phyloP scores from a whole-genome alignment of 2,113 vertebrate species.

The Xenopus laevis region DNA sequence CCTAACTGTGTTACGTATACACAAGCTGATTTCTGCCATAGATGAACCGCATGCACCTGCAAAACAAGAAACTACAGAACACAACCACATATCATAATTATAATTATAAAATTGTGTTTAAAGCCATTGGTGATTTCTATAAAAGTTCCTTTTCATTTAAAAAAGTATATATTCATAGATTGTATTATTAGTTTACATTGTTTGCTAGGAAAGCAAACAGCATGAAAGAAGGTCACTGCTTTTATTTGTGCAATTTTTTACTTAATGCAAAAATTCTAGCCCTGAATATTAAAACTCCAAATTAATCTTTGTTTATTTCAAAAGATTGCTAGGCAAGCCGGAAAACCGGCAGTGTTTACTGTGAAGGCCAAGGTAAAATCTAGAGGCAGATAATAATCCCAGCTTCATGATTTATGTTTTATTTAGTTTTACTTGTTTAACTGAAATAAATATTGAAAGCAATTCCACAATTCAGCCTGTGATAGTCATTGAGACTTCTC shows the following conservation, averaged over 20 bases:
- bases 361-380: conserved; percentile 13
- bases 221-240: background rate
- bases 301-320: conserved; percentile 40
- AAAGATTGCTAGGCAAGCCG: background rate
- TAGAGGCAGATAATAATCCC: conserved; percentile 27
- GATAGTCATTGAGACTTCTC: conserved; percentile 23
- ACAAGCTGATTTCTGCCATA: too few species aligned
- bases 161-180: too few species aligned
- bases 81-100: too few species aligned
- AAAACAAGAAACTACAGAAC: too few species aligned
- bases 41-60: too few species aligned
- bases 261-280: too few species aligned
- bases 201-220: background rate
- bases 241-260: background rate
- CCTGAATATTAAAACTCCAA: background rate
- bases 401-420: conserved; percentile 28
- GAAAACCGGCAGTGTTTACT: conserved; percentile 15
- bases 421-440: conserved; percentile 29
- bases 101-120: too few species aligned
- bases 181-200: too few species aligned
- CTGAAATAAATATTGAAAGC: conserved; percentile 37
- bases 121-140: too few species aligned
- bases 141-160: too few species aligned
- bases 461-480: conserved; percentile 29
- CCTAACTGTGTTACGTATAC: too few species aligned